Conservation (phyloP, 2,888 invertebrate genomes). For the Thymelicus acteon region DNA sequence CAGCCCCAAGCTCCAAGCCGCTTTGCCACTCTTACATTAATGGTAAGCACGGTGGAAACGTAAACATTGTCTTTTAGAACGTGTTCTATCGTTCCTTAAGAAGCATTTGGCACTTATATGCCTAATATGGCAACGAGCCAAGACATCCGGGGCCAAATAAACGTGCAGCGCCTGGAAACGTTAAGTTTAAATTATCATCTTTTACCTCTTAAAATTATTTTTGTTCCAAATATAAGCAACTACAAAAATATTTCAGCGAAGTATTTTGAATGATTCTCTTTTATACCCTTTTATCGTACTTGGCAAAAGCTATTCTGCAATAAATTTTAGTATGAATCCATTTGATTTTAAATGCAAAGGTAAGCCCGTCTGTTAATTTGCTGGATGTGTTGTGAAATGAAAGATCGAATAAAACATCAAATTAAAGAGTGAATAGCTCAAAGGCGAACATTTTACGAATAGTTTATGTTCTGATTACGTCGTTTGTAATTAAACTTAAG, state of each 20-base stretch:
- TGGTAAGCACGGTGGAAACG: neutral
- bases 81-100: constrained; percentile 20
- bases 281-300: too few relatives aligned
- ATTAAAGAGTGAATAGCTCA: neutral
- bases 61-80: constrained; percentile 27
- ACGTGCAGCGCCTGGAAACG: constrained; percentile 14
- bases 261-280: too few relatives aligned
- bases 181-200: constrained; percentile 4
- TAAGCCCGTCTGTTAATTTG: too few relatives aligned
- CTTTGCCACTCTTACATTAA: constrained; percentile 18
- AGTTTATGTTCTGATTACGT: neutral
- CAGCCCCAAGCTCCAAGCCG: constrained; percentile 2
- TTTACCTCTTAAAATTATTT: neutral
- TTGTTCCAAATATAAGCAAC: neutral
- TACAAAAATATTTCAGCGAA: too few relatives aligned
- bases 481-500: constrained; percentile 7
- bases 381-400: too few relatives aligned
- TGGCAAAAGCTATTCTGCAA: too few relatives aligned
- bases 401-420: neutral
- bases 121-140: constrained; percentile 31
- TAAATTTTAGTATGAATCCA: too few relatives aligned
- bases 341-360: too few relatives aligned
- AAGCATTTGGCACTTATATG: constrained; percentile 32
- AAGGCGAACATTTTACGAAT: neutral
- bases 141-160: constrained; percentile 17